Conservation (phyloP, 2,888 invertebrate species). For the Hemaris fuciformis region DNA sequence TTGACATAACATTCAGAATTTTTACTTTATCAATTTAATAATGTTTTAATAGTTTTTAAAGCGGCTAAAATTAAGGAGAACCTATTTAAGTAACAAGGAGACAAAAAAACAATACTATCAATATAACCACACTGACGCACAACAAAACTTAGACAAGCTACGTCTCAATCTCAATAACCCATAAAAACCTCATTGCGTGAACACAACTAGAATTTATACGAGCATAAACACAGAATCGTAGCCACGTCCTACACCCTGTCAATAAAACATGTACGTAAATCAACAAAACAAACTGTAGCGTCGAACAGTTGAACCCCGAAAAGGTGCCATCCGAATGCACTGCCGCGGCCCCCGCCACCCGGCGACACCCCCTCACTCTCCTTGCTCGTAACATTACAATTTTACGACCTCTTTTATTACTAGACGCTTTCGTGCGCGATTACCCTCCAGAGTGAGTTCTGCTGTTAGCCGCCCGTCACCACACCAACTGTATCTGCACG, state of each 20-base stretch:
- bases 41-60: no score
- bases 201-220: slow-evolving; percentile 14
- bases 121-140: neutral
- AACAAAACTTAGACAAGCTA: neutral
- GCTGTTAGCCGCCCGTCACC: slow-evolving; percentile 72
- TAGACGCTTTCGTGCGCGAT: slow-evolving; percentile 81
- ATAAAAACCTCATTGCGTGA: slow-evolving; percentile 5
- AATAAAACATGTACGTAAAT: slow-evolving; percentile 62
- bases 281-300: slow-evolving; percentile 50
- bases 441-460: slow-evolving; percentile 81
- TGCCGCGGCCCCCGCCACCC: slow-evolving; percentile 67
- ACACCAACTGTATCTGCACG: slow-evolving; percentile 50
- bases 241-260: slow-evolving; percentile 34
- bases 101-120: neutral
- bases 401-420: slow-evolving; percentile 80
- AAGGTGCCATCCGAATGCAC: slow-evolving; percentile 76
- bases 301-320: slow-evolving; percentile 60
- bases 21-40: no score
- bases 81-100: neutral
- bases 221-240: slow-evolving; percentile 8
- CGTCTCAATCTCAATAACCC: slow-evolving; percentile 7
- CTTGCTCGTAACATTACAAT: slow-evolving; percentile 78
- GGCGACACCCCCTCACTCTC: slow-evolving; percentile 62
- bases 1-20: no score
- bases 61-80: neutral